These are phyloP conservation scores for Philereme transversata DNA, from an alignment of 2,888 invertebrate species.

Conservation along the genomic window DNA sequence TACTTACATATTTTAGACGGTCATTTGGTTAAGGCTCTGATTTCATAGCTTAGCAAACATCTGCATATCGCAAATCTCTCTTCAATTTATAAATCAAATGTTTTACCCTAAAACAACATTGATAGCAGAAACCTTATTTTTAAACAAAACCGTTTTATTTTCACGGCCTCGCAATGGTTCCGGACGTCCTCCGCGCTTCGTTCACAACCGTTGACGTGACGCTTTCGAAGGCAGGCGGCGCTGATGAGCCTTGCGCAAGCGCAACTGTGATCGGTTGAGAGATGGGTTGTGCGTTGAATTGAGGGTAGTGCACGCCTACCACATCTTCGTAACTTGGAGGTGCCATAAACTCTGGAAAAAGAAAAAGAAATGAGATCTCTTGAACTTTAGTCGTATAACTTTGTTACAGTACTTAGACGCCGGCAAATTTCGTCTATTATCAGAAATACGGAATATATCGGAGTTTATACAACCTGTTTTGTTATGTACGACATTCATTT, in stretches of 20 bases:
- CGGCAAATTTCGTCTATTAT: too few relatives aligned
- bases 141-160: constrained; percentile 23
- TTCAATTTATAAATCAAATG: background rate
- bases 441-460: too few relatives aligned
- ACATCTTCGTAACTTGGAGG: constrained; percentile 80
- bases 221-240: constrained; percentile 27
- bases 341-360: constrained; percentile 74
- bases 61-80: too few relatives aligned
- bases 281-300: constrained; percentile 65
- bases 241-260: constrained; percentile 51
- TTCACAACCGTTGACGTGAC: constrained; percentile 43
- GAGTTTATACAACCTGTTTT: too few relatives aligned
- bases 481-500: too few relatives aligned
- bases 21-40: too few relatives aligned
- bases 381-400: too few relatives aligned
- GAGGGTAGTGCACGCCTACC: constrained; percentile 73
- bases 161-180: constrained; percentile 52
- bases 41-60: too few relatives aligned
- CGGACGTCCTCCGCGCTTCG: constrained; percentile 51
- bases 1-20: too few relatives aligned
- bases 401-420: too few relatives aligned
- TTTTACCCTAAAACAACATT: constrained; percentile 10
- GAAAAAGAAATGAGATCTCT: background rate
- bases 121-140: constrained; percentile 5
- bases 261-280: constrained; percentile 68